These are phyloP conservation scores for Phenganax marumi DNA, from an alignment of 92 coral and sea anemone species.

Conservation along the genomic window DNA sequence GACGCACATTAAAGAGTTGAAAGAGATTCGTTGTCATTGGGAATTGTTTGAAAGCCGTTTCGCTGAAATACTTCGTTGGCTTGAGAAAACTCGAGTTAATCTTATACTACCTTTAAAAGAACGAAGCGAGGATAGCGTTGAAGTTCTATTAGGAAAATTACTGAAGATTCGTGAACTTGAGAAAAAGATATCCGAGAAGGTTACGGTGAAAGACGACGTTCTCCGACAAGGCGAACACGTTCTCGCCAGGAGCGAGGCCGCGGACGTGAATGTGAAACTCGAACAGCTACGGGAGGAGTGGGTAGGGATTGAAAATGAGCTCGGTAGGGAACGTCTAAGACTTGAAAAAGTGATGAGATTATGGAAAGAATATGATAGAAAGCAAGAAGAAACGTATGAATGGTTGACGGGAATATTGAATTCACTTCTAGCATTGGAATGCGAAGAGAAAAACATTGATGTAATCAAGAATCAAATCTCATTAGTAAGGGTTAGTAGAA, in stretches of 20 bases:
- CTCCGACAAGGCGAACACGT: constrained; percentile 90
- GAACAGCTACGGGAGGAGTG: constrained; percentile 75
- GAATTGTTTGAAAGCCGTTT: constrained; percentile 81
- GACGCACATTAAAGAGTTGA: constrained; percentile 71
- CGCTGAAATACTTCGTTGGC: constrained; percentile 67
- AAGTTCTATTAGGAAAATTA: constrained; percentile 72
- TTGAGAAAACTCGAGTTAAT: constrained; percentile 62
- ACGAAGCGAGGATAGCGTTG: constrained; percentile 73
- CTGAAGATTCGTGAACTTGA: constrained; percentile 89
- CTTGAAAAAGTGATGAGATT: constrained; percentile 67
- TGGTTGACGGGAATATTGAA: constrained; percentile 76
- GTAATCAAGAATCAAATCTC: constrained; percentile 75
- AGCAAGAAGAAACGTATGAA: constrained; percentile 86
- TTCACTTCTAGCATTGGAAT: constrained; percentile 62
- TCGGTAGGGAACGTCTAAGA: constrained; percentile 78
- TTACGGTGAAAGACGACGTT: constrained; percentile 72
- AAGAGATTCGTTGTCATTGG: constrained; percentile 82
- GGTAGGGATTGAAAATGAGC: constrained; percentile 76
- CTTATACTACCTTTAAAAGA: constrained; percentile 62
- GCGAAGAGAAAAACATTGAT: constrained; percentile 61
- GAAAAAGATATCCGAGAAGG: constrained; percentile 83
- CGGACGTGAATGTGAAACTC: constrained; percentile 63
- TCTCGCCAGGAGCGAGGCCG: constrained; percentile 74
- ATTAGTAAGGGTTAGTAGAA: constrained; percentile 61
- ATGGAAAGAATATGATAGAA: constrained; percentile 69